These are phyloP conservation scores for Philonicus albiceps DNA, from an alignment of 2,888 invertebrate species.

Conservation along the genomic window DNA sequence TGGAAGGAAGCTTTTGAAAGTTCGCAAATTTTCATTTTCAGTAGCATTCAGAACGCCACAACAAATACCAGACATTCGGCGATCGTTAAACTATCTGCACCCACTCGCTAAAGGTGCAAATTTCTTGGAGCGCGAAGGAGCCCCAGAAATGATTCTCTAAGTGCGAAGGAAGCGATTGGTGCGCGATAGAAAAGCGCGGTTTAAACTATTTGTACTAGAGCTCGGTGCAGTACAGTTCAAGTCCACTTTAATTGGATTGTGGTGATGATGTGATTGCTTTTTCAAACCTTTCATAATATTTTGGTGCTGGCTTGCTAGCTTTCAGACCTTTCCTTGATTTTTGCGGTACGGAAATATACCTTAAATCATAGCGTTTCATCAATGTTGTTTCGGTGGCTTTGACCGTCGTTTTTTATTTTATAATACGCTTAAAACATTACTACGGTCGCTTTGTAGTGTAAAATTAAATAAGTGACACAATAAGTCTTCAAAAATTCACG, in stretches of 20 bases:
- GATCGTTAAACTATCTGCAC: neutral
- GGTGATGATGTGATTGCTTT: neutral
- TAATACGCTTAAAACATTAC: neutral
- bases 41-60: neutral
- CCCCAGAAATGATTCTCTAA: neutral
- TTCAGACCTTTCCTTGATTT: conserved; percentile 4
- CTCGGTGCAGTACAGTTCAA: neutral
- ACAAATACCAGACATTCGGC: conserved; percentile 5
- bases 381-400: neutral
- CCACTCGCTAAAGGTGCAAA: neutral
- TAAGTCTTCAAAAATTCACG: neutral
- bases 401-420: neutral
- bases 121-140: neutral
- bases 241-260: conserved; percentile 28
- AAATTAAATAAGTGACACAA: neutral
- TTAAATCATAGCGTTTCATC: neutral
- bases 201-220: neutral
- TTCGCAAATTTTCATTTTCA: conserved; percentile 19
- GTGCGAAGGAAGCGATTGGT: neutral
- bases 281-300: conserved; percentile 28
- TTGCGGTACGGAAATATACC: neutral
- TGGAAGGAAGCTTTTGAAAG: conserved; percentile 6
- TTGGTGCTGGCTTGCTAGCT: neutral
- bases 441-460: neutral
- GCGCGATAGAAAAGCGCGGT: neutral